These are phyloP conservation scores for Alouatta palliata DNA, from an alignment of 2,113 vertebrate species.

Conservation along the genomic window DNA sequence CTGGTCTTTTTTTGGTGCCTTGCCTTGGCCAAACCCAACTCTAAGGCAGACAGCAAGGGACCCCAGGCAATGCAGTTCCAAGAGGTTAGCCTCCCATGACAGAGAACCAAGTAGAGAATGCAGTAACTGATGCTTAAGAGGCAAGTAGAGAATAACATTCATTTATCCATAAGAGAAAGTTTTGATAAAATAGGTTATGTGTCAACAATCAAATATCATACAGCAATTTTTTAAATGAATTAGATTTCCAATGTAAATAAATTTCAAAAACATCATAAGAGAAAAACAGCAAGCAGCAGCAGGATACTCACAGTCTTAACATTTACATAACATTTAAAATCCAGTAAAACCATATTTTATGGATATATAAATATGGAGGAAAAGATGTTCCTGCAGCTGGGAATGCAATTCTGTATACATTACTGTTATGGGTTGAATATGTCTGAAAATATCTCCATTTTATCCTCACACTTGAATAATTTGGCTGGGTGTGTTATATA, in stretches of 20 bases:
- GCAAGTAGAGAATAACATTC: background rate
- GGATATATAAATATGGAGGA: background rate
- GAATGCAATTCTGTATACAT: background rate
- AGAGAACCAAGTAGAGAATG: background rate
- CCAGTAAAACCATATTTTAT: constrained; percentile 3
- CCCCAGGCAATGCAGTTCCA: background rate
- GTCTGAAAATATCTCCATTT: background rate
- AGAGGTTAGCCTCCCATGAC: background rate
- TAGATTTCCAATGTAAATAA: constrained; percentile 22
- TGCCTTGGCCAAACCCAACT: background rate
- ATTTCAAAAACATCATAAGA: background rate
- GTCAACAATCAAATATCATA: background rate
- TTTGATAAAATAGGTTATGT: background rate
- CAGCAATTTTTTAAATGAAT: background rate
- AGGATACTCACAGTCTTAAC: background rate
- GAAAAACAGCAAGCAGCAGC: background rate
- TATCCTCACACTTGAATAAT: background rate
- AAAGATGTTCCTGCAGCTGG: background rate
- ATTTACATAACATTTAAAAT: constrained; percentile 34
- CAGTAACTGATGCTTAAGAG: background rate
- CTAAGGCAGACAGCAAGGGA: background rate
- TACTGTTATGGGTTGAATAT: background rate
- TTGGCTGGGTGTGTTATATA: background rate
- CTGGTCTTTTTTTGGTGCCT: background rate
- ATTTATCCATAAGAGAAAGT: background rate